These are phyloP conservation scores for Verasper variegatus DNA, from an alignment of 2,113 vertebrate genomes.

Conservation along the genomic window DNA sequence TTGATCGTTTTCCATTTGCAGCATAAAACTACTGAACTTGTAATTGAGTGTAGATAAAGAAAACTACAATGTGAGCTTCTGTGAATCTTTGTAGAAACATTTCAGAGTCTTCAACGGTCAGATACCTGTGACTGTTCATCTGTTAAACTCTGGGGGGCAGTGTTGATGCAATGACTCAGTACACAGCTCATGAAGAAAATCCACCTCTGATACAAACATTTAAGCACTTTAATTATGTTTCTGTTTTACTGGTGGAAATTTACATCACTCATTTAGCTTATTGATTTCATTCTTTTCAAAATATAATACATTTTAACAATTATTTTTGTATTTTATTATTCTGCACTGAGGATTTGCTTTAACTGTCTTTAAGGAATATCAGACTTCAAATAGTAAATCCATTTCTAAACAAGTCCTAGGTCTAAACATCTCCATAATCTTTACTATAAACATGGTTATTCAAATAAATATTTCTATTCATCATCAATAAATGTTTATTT, in stretches of 20 bases:
- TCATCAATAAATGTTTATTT: background rate
- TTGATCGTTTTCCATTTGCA: background rate
- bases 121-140: constrained; percentile 9
- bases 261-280: background rate
- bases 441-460: background rate
- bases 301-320: too few species aligned
- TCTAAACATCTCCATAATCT: background rate
- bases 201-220: background rate
- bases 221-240: background rate
- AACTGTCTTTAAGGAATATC: too few species aligned
- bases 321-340: too few species aligned
- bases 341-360: background rate
- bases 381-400: background rate
- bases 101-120: background rate
- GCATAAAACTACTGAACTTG: background rate
- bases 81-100: background rate
- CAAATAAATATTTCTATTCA: background rate
- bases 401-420: background rate
- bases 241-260: background rate
- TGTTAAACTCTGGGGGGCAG: constrained; percentile 76
- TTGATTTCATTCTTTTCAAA: too few species aligned
- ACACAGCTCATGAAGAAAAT: background rate
- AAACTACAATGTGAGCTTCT: background rate
- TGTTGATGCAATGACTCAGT: constrained; percentile 70
- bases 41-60: background rate